These are phyloP conservation scores for Ovis aries DNA, from an alignment of 2,113 vertebrate genomes.

Conservation along the genomic window DNA sequence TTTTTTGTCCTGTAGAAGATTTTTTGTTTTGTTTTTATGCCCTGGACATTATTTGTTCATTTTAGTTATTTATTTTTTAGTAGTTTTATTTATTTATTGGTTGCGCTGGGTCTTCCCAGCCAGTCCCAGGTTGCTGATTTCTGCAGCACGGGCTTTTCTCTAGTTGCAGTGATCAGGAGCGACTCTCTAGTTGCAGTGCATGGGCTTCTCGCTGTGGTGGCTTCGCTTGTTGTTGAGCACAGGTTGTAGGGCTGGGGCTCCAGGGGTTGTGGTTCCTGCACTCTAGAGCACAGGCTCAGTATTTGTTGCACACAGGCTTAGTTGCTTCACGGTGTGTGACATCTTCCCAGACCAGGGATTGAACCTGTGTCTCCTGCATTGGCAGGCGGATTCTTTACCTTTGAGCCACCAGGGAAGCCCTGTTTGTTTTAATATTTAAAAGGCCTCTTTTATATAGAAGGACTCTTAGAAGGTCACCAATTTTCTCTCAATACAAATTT, in stretches of 20 bases:
- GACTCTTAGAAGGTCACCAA: not conserved
- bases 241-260: not conserved
- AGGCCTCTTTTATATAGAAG: not conserved
- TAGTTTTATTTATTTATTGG: not conserved
- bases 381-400: not conserved
- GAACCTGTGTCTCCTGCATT: not conserved
- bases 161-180: not conserved
- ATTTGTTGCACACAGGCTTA: not conserved
- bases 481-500: not conserved
- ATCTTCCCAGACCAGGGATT: not conserved
- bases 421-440: not conserved
- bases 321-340: not conserved
- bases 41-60: not conserved
- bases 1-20: not conserved
- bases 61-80: not conserved
- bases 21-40: not conserved
- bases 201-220: rapidly evolving
- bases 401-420: not conserved
- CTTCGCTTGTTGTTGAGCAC: not conserved
- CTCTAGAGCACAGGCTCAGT: not conserved
- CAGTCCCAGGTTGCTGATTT: not conserved
- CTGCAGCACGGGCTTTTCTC: not conserved
- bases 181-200: not conserved
- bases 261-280: not conserved
- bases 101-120: not conserved